Conservation (phyloP, 2,113 vertebrate genomes). For the Hystrix brachyura region DNA sequence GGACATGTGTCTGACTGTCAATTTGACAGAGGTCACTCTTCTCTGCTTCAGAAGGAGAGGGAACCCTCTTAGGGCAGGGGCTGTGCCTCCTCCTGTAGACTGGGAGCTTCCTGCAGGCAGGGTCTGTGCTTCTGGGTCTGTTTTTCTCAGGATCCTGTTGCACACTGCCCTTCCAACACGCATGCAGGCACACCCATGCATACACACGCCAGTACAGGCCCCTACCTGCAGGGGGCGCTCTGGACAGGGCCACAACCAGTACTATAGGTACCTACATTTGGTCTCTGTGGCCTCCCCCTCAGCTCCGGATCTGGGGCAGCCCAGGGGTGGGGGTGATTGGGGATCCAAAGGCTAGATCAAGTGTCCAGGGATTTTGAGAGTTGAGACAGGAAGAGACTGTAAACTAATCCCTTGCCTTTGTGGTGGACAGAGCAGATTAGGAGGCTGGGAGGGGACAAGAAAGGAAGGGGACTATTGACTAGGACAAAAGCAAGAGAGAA, state of each 20-base stretch:
- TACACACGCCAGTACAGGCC: no score
- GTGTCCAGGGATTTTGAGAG: slow-evolving; percentile 27
- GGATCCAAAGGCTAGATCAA: background rate
- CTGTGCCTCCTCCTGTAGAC: background rate
- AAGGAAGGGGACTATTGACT: slow-evolving; percentile 53
- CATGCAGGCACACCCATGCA: no score
- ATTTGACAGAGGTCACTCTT: background rate
- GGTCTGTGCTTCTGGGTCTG: background rate
- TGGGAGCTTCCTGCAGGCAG: background rate
- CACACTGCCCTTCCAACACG: background rate
- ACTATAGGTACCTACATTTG: background rate
- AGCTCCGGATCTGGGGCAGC: slow-evolving; percentile 21
- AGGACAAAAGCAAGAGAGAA: slow-evolving; percentile 45
- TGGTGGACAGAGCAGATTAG: slow-evolving; percentile 15
- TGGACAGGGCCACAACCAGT: background rate
- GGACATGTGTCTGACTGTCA: background rate
- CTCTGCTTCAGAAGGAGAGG: background rate
- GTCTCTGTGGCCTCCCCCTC: background rate
- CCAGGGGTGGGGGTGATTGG: background rate
- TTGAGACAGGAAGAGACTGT: slow-evolving; percentile 61
- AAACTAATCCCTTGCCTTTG: slow-evolving; percentile 62
- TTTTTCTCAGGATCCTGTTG: background rate
- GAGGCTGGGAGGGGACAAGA: slow-evolving; percentile 39
- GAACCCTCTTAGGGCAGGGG: background rate
- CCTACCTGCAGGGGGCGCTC: slow-evolving; percentile 16